These are phyloP conservation scores for Orthonyx spaldingii DNA, from an alignment of 2,113 vertebrate species.

Conservation along the genomic window DNA sequence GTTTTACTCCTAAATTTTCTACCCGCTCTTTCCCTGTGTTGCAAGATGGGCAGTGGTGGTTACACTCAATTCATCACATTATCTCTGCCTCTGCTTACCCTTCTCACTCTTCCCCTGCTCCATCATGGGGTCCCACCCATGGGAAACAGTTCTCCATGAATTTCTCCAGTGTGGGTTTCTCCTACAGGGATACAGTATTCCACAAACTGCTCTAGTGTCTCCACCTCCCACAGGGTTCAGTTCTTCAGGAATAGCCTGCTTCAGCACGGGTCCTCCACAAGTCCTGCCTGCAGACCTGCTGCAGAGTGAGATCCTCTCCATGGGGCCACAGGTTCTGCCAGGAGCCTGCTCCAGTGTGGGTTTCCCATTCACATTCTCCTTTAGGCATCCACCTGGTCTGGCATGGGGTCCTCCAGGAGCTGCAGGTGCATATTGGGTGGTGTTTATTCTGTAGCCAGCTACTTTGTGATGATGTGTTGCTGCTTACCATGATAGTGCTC, in stretches of 20 bases:
- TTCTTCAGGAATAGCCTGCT: not conserved
- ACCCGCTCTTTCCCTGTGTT: not conserved
- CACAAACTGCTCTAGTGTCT: too few relatives aligned
- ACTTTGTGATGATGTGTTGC: not conserved
- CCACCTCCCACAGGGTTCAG: not conserved
- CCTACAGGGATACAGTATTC: not conserved
- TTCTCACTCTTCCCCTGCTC: not conserved
- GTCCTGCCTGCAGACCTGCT: not conserved
- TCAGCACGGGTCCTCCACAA: rapidly evolving
- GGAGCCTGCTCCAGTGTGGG: not conserved
- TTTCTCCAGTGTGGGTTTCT: not conserved
- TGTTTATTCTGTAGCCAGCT: not conserved
- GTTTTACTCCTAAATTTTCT: not conserved
- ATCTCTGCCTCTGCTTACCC: not conserved
- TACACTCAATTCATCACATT: not conserved
- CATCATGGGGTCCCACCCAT: too few relatives aligned
- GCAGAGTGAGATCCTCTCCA: not conserved
- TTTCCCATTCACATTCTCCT: not conserved
- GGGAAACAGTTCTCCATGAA: not conserved
- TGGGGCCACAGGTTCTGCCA: not conserved
- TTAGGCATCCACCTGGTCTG: not conserved
- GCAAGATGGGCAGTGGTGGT: not conserved
- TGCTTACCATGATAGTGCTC: not conserved
- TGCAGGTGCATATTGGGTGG: not conserved
- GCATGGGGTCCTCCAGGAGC: not conserved